Percentiles rank a stretch among this genome's conserved stretches.
These are phyloP conservation scores for Strix aluco DNA, from an alignment of 2,113 vertebrate species.

Conservation along the genomic window DNA sequence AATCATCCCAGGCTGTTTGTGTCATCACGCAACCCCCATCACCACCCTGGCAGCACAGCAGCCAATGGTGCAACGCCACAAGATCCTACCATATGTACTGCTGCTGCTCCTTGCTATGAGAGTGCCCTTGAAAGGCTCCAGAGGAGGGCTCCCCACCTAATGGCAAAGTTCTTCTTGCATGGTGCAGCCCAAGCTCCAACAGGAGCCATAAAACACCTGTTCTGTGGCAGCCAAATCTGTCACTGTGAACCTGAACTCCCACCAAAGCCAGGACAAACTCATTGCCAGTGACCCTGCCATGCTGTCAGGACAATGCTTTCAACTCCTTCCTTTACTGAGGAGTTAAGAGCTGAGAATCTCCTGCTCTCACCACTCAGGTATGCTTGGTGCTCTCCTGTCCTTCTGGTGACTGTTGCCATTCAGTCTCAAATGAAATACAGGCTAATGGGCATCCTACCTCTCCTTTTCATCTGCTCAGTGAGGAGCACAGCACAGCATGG, in stretches of 20 bases:
- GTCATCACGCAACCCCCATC: no score
- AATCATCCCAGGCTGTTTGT: neutral
- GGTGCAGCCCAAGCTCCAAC: neutral
- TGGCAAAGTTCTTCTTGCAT: fast-evolving
- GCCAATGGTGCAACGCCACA: neutral
- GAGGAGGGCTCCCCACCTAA: neutral
- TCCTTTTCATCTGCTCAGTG: neutral
- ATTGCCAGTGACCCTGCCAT: fast-evolving
- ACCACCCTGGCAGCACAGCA: neutral
- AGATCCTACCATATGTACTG: fast-evolving
- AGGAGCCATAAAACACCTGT: fast-evolving
- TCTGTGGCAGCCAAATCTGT: neutral
- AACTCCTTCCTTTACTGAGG: neutral
- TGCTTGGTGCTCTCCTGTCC: neutral
- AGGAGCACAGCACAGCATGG: neutral
- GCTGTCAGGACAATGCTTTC: fast-evolving
- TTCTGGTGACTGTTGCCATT: neutral
- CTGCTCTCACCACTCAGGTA: neutral
- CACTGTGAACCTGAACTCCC: fast-evolving
- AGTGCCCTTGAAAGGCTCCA: neutral
- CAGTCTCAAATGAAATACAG: neutral
- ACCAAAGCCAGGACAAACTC: neutral
- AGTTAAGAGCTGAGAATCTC: fast-evolving
- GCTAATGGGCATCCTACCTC: neutral
- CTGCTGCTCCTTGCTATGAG: neutral